These are phyloP conservation scores for Ophiodon elongatus DNA, from an alignment of 2,113 vertebrate species.

Conservation along the genomic window DNA sequence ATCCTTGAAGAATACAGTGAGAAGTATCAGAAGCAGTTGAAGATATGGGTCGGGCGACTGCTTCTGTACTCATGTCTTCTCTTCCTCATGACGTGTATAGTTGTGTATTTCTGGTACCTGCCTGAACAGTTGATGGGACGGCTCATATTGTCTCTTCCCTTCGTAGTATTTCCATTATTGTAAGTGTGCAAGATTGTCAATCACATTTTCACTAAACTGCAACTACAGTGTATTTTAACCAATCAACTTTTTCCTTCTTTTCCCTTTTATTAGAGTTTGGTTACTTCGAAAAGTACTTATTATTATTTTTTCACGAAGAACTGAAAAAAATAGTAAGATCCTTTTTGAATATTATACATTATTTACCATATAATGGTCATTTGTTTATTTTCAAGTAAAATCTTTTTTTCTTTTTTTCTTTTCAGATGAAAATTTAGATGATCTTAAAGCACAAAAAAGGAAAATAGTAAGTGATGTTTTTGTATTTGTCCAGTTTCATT, in stretches of 20 bases:
- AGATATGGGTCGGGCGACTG: conserved; percentile 94
- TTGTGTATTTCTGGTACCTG: conserved; percentile 96
- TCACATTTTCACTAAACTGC: background rate
- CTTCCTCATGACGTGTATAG: conserved; percentile 88
- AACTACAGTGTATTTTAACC: background rate
- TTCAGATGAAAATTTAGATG: conserved; percentile 94
- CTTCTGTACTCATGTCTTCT: conserved; percentile 92
- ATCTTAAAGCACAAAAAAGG: conserved; percentile 93
- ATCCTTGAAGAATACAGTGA: conserved; percentile 93
- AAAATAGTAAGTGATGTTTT: conserved; percentile 92
- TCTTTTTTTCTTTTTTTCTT: conserved; percentile 49
- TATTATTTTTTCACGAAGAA: conserved; percentile 92
- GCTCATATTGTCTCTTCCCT: conserved; percentile 90
- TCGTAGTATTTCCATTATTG: conserved; percentile 94
- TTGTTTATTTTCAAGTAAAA: background rate
- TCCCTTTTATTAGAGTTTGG: conserved; percentile 88
- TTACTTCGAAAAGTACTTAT: conserved; percentile 92
- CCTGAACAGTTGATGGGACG: conserved; percentile 92
- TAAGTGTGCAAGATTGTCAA: conserved; percentile 85
- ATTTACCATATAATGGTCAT: accelerated
- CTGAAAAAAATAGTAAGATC: conserved; percentile 94
- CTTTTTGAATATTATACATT: background rate
- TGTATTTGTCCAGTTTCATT: background rate
- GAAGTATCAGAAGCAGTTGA: conserved; percentile 95
- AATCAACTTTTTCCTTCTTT: background rate